phyloP scores from a whole-genome alignment of 2,113 vertebrate genomes.

The human region DNA sequence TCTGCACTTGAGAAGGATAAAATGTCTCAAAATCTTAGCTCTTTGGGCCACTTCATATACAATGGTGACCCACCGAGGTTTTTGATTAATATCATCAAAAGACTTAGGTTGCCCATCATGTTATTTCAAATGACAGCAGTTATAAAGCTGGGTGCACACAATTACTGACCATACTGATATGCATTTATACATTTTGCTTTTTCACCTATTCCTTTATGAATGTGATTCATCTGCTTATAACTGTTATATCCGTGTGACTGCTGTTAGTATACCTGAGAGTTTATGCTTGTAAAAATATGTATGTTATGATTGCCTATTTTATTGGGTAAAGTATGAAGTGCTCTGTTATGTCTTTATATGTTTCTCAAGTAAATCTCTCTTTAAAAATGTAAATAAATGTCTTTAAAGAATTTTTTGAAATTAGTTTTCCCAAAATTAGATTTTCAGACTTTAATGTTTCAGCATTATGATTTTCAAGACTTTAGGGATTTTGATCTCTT shows the following conservation, averaged over 20 bases:
- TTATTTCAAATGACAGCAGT: background rate
- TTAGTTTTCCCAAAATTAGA: background rate
- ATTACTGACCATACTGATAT: background rate
- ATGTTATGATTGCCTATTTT: background rate
- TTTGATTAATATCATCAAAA: background rate
- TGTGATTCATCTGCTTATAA: background rate
- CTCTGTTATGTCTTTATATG: background rate
- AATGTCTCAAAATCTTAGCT: background rate
- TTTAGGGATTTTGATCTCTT: background rate
- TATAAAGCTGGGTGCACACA: background rate
- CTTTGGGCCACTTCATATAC: background rate
- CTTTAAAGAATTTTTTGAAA: background rate
- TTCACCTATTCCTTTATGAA: background rate
- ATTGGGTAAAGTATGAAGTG: background rate
- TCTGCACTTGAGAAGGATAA: background rate
- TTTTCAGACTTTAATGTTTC: background rate
- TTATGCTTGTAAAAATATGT: background rate
- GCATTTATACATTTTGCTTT: background rate
- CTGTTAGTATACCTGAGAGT: background rate
- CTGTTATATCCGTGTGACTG: background rate
- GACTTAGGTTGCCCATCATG: background rate
- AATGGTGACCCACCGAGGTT: background rate
- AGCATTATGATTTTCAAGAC: background rate
- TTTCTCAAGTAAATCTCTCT: background rate
- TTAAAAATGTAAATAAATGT: background rate